Percentiles rank a stretch among this genome's conserved stretches.
Evolutionary conservation across 2,113 vertebrate species (phyloP).

Genomic region (Pycnonotus jocosus): DNA sequence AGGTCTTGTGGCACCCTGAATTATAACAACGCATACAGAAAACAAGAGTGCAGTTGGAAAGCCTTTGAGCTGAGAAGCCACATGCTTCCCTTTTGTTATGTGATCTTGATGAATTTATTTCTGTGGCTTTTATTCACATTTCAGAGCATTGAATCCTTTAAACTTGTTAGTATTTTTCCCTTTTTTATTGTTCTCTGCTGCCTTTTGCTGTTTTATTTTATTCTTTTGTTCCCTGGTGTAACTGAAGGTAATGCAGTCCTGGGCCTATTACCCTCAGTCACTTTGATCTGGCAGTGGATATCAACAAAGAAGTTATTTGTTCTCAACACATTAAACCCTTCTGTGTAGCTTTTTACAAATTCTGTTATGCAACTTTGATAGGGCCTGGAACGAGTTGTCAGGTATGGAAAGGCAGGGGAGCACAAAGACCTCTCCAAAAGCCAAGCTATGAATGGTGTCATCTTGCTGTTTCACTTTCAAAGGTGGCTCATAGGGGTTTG

Average conservation of each 20-base stretch:
- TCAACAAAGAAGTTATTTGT: conserved; percentile 64
- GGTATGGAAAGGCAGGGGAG: conserved; percentile 18
- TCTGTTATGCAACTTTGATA: conserved; percentile 64
- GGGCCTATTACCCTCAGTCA: conserved; percentile 16
- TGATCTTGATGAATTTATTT: conserved; percentile 35
- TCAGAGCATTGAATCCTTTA: background rate
- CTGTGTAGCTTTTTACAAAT: conserved; percentile 45
- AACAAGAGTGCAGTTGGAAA: background rate
- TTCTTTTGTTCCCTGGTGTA: background rate
- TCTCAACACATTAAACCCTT: conserved; percentile 57
- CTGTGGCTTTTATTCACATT: conserved; percentile 28
- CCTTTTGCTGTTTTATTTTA: conserved; percentile 36
- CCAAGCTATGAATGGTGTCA: conserved; percentile 47
- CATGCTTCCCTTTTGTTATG: background rate
- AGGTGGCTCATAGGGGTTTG: conserved; percentile 18
- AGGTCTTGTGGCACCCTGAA: background rate
- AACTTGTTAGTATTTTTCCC: conserved; percentile 46
- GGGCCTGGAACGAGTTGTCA: conserved; percentile 6
- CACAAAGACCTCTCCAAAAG: conserved; percentile 53
- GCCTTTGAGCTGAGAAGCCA: background rate
- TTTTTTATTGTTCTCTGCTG: conserved; percentile 13
- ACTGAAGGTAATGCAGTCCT: conserved; percentile 13
- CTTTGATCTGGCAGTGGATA: conserved; percentile 53
- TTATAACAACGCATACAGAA: background rate
- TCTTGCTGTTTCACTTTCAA: conserved; percentile 62